Evolutionary conservation across 30 jellyfish, hydroid and myxozoan species (phyloP).

Genomic region (Pseudorhiza aurosa): DNA sequence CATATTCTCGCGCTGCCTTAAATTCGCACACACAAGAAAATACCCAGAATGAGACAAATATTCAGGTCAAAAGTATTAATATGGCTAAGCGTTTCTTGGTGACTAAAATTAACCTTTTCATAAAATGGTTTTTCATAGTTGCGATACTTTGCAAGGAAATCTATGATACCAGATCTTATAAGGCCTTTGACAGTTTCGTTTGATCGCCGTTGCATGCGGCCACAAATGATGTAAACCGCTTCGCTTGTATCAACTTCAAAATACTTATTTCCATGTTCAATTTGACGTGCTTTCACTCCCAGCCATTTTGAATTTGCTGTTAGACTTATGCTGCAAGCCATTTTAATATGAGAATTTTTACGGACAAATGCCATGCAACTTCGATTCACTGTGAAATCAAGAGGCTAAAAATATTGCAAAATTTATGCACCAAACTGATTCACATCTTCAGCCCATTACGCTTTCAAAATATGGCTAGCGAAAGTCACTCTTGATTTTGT

Average conservation of each 20-base stretch:
- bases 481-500: slow-evolving; percentile 41
- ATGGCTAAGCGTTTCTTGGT: too few relatives aligned
- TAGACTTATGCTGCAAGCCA: slow-evolving; percentile 48
- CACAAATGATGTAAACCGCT: too few relatives aligned
- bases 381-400: slow-evolving; percentile 19
- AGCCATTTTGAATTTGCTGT: slow-evolving; percentile 15
- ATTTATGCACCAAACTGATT: slow-evolving; percentile 10
- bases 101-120: too few relatives aligned
- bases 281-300: too few relatives aligned
- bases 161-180: slow-evolving; percentile 1
- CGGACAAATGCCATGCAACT: slow-evolving; percentile 41
- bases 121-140: too few relatives aligned
- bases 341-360: slow-evolving; percentile 11
- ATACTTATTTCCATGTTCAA: too few relatives aligned
- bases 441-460: slow-evolving; percentile 38
- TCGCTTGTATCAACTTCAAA: too few relatives aligned
- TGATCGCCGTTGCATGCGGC: too few relatives aligned
- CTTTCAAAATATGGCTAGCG: slow-evolving; percentile 33
- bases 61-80: too few relatives aligned
- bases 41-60: slow-evolving; percentile 8
- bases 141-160: slow-evolving; percentile 2
- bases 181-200: too few relatives aligned
- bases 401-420: background rate
- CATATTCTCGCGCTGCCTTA: slow-evolving; percentile 6
- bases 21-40: slow-evolving; percentile 12